A percentile compares a stretch with the other conserved stretches of the same genome.
Evolutionary conservation across 2,888 invertebrate species (phyloP).

Genomic region (Petrophora chlorosata): DNA sequence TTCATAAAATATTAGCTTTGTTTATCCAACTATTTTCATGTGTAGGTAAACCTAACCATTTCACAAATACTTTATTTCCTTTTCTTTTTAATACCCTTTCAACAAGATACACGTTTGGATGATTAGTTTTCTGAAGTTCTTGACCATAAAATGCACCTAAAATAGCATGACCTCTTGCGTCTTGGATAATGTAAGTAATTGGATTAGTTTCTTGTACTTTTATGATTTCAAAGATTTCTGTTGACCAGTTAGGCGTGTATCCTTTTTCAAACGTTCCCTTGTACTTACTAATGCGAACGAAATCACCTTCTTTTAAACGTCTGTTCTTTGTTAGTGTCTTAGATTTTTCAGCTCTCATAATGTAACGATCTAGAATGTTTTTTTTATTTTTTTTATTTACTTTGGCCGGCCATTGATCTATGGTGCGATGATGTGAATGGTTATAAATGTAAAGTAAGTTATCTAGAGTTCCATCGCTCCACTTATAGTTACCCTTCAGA

Average conservation of each 20-base stretch:
- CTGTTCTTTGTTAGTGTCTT: neutral
- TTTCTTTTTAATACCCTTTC: constrained; percentile 26
- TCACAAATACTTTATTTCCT: constrained; percentile 6
- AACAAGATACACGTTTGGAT: constrained; percentile 43
- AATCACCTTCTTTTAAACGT: constrained; percentile 3
- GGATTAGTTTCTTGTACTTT: constrained; percentile 4
- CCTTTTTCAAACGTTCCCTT: constrained; percentile 36
- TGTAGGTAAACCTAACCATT: constrained; percentile 7
- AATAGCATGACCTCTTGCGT: constrained; percentile 1
- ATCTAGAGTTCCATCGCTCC: neutral
- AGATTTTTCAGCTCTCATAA: too few species aligned
- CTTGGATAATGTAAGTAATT: constrained; percentile 10
- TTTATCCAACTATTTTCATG: constrained; percentile 8
- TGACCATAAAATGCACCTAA: constrained; percentile 10
- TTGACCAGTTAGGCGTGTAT: constrained; percentile 43
- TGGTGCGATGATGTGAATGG: constrained; percentile 1
- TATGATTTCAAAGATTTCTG: constrained; percentile 11
- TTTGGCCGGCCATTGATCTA: neutral
- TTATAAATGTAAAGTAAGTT: neutral
- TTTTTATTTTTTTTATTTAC: constrained; percentile 1
- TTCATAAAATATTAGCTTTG: neutral
- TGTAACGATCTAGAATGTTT: neutral
- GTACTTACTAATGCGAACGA: constrained; percentile 25
- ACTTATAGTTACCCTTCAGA: neutral
- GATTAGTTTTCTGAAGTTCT: constrained; percentile 34